Conservation (phyloP, 2,797 vertebrate species). For the Vespertilio murinus region DNA sequence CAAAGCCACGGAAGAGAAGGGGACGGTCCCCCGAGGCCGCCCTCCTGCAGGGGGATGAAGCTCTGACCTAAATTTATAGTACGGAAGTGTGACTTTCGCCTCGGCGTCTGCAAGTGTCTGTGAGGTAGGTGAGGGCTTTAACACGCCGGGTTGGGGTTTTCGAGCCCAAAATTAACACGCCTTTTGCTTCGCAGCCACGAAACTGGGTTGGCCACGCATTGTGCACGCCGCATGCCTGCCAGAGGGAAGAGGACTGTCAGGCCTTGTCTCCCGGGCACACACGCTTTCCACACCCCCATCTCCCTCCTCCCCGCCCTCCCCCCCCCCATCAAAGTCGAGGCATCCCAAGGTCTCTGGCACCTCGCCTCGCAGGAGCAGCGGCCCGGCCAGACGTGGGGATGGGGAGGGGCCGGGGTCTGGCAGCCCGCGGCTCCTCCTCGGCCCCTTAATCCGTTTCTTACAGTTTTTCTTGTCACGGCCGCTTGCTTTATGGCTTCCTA, state of each 20-base stretch:
- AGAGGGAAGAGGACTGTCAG: slow-evolving; percentile 12
- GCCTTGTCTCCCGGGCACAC: neutral
- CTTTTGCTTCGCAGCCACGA: slow-evolving; percentile 72
- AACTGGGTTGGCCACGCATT: slow-evolving; percentile 73
- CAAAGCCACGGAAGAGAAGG: slow-evolving; percentile 62
- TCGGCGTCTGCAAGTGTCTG: slow-evolving; percentile 78
- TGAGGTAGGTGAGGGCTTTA: slow-evolving; percentile 79
- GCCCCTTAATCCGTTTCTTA: slow-evolving; percentile 97
- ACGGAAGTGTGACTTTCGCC: slow-evolving; percentile 80
- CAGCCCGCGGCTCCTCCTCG: slow-evolving; percentile 89
- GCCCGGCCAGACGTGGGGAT: slow-evolving; percentile 76
- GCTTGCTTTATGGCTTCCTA: slow-evolving; percentile 98
- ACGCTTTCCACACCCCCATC: neutral
- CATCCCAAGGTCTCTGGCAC: neutral
- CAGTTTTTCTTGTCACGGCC: slow-evolving; percentile 92
- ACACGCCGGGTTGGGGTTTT: slow-evolving; percentile 63
- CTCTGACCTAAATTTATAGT: slow-evolving; percentile 75
- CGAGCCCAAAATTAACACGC: slow-evolving; percentile 79
- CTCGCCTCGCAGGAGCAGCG: slow-evolving; percentile 50
- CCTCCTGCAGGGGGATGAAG: slow-evolving; percentile 64
- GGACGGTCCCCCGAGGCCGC: slow-evolving; percentile 52
- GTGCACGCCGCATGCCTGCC: slow-evolving; percentile 44
- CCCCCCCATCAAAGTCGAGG: neutral
- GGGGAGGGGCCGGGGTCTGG: too few species aligned
- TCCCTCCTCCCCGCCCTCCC: fast-evolving